Evolutionary conservation across 2,113 vertebrate genomes (phyloP), one percentile per base, ranked within the genome.

Genomic region (Tonatia bakeri): DNA sequence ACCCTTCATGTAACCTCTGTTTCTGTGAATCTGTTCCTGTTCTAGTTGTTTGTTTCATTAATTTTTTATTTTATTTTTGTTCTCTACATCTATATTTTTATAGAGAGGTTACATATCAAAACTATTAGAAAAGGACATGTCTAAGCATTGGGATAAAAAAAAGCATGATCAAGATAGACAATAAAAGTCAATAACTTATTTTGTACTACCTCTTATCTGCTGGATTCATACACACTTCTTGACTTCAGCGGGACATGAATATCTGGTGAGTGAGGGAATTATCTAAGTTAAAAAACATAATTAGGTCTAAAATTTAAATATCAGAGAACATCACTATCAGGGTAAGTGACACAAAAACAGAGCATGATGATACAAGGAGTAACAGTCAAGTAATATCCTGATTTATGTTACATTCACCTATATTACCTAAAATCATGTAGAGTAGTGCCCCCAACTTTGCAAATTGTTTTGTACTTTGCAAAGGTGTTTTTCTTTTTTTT

Each of bases 251-350:
- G 40, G 83, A 95, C 67, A 76, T 97, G n/a, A 91, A 17, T 91
- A 56, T 52, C 72, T 65, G 10, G 13, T 72, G 56, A 96, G 91
- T 91, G 54, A 94, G 97, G 84, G 24, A 87, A 94, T 92, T 67
- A n/a, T 97, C 83, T 96, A 96, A 95, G 77, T 93, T 94, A 96
- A 76, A 88, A 36, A 95, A 87, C 20, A 90, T 91, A 89, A 91
- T 97, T 96, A 97, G 33, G 38, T 97, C 87, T 97, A 95, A 96
- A 56, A 52, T 97, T 97, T 97, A 94, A 97, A 97, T 92, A 94
- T 96, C 50, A 95, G 87, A 94, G 97, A 96, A 64, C 54, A 91
- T 96, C 87, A 96, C 87, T 94, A 82, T 96, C 90, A 95, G 72
- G 61, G 77, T 94, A 97, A 97, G 93, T 96, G 96, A 95, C 77